A percentile compares a stretch with the other conserved stretches of the same genome.
phyloP scores from a whole-genome alignment of 2,113 vertebrate species.

The Leptocoma aspasia region DNA sequence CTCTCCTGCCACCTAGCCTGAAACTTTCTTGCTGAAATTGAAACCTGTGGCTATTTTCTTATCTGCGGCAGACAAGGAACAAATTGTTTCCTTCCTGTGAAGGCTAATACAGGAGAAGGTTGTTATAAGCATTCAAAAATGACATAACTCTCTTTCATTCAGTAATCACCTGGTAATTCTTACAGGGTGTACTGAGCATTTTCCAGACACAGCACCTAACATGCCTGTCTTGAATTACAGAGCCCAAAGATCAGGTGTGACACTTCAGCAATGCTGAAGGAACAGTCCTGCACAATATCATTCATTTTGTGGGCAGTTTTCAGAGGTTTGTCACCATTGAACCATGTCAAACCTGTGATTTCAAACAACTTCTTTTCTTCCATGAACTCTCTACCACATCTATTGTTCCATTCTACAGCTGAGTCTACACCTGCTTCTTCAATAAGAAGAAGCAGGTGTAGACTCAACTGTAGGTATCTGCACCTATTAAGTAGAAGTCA shows the following conservation, averaged over 20 bases:
- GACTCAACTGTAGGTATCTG: too few species aligned
- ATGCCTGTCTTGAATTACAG: not conserved
- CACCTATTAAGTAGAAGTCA: not conserved
- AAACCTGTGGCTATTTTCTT: not conserved
- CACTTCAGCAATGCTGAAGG: not conserved
- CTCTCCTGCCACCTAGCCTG: not conserved
- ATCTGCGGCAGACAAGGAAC: not conserved
- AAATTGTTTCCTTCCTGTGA: not conserved
- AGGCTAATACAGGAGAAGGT: not conserved
- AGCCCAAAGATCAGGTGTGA: not conserved
- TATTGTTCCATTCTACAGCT: not conserved
- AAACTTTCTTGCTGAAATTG: not conserved
- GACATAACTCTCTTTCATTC: not conserved
- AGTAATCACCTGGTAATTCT: not conserved
- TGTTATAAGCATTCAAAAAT: not conserved
- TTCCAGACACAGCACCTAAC: not conserved
- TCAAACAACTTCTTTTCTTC: not conserved
- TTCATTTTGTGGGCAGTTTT: not conserved
- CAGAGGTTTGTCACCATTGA: not conserved
- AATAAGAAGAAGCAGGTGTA: too few species aligned
- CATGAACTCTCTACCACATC: not conserved
- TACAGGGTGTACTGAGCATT: not conserved
- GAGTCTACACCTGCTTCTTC: not conserved
- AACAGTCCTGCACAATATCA: not conserved
- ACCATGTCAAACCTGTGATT: not conserved